Base-by-base conservation (phyloP, 92 coral and sea anemone species). In the Parazoanthus swiftii region DNA sequence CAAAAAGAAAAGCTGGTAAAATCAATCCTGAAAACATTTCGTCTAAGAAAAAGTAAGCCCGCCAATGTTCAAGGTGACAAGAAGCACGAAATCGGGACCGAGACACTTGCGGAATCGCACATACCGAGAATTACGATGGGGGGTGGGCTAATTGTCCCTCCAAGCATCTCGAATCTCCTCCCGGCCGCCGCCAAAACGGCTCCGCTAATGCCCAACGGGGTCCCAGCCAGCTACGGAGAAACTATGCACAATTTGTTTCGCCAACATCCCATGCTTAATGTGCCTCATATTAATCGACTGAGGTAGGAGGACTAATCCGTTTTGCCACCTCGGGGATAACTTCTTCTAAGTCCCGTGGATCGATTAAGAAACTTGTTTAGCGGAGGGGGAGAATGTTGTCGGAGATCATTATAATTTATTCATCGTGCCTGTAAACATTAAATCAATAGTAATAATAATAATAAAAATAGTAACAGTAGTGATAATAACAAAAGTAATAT, bases 171-270 rank as follows among this genome's bases (percentile, higher is more conserved):
- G 35, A 73, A 84, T 2, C 70, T 91, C 39, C 94, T 93, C 72
- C 95, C 95, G 18, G 65, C 85, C 37, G 88, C 90, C 50, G 68
- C 74, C 82, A 50, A 56, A 44, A 11, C 59, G 59, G 88, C 75
- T 78, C 77, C 90, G 21, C 88, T 93, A 71, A 91, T 91, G 92
- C 89, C 95, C 29, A 93, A 93, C 74, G 93, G 92, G 4, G 80
- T 93, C 48, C 93, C 93, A 3, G 68, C 90, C 66, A 89, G 89
- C 73, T 65, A 73, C 14, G 94, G 91, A 8, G 80, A 81, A 33
- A 65, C 79, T 37, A 76, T 93, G 20, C 95, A 93, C 37, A 89
- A 91, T 65, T 56, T 91, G 50, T 81, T 91, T 82, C 86, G 82
- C 86, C 91, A 75, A 7, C 89, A 91, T 56, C 91, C 91, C 1